Base-by-base conservation (phyloP, 2,797 vertebrate genomes). In the Ptychadena robeensis region DNA sequence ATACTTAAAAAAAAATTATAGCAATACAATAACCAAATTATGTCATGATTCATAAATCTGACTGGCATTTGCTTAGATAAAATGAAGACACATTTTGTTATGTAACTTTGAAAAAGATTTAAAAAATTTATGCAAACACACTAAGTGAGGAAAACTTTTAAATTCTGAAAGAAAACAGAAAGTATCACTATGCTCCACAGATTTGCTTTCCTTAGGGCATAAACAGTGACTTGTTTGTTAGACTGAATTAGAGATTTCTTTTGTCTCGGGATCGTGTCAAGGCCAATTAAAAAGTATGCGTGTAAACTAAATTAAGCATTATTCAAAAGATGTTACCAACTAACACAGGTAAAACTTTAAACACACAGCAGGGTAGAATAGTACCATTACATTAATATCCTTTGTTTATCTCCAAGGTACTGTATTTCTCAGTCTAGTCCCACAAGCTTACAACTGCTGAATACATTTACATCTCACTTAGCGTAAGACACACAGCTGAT, bases 171-270 rank as follows among this genome's bases (percentile, higher is more conserved):
- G 86, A 93, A 91, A 92, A 88, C 87, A 90, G 87, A 92, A 92
- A 93, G 91, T 86, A 90, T 83, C 89, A 87, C 90, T 93, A 89
- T 87, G 91, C 92, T 93, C 93, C 89, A 86, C 88, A 93, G 92
- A 91, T 88, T 88, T 91, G 86, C 87, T 91, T 91, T 92, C 87
- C 90, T 91, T 91, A 91, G 93, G 94, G 92, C 92, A 93, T 94
- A 94, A 95, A 93, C 92, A 94, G 91, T 87, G 92, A 92, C 92
- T 91, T 95, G 94, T 96, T 97, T 97, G 96, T 97, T 98, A 96
- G 94, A 94, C 90, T 94, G 93, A 96, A 98, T 98, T 97, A 98
- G 93, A 94, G 88, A 88, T 92, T 94, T 96, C 96, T 98, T 97
- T 97, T 95, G 96, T 98, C 96, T 98, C 93, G 92, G 91, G 92